Evolutionary conservation across 1,140 invertebrate genomes (phyloP).

Genomic region (Laupala kohalensis): DNA sequence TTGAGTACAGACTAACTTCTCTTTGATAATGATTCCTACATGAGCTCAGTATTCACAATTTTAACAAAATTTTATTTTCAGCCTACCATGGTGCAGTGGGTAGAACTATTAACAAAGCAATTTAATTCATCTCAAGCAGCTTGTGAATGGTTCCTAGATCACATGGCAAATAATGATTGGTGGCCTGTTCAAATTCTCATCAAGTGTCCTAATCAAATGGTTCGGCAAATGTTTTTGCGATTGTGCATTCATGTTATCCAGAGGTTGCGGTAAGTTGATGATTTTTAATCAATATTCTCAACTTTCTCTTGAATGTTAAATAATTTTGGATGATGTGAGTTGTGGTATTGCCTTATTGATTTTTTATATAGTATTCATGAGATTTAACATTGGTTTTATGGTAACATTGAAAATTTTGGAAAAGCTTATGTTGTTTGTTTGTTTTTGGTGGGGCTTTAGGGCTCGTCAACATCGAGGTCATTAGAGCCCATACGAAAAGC

Average conservation of each 20-base stretch:
- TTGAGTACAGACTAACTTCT: not conserved
- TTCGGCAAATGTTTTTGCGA: slow-evolving; percentile 85
- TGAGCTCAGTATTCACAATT: not conserved
- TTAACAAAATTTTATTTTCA: slow-evolving; percentile 22
- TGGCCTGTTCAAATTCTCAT: slow-evolving; percentile 91
- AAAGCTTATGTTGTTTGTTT: too few species aligned
- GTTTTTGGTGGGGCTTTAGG: too few species aligned
- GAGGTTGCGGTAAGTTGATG: slow-evolving; percentile 48
- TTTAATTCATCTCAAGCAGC: slow-evolving; percentile 82
- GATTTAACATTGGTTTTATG: too few species aligned
- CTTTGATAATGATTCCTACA: not conserved
- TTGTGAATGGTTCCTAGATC: slow-evolving; percentile 83
- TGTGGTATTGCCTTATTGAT: too few species aligned
- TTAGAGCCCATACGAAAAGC: too few species aligned
- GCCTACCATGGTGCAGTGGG: slow-evolving; percentile 93
- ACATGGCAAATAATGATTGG: slow-evolving; percentile 85
- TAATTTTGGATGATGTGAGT: too few species aligned
- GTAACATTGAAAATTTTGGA: too few species aligned
- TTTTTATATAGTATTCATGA: too few species aligned
- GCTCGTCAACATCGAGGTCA: too few species aligned
- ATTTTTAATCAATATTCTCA: too few species aligned
- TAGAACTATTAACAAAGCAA: slow-evolving; percentile 85
- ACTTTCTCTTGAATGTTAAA: too few species aligned
- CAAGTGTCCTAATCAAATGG: slow-evolving; percentile 91
- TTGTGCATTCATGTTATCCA: slow-evolving; percentile 89